A percentile compares a stretch with the other conserved stretches of the same genome.
phyloP scores from a whole-genome alignment of 2,888 invertebrate genomes.

The Boloria euphrosyne region DNA sequence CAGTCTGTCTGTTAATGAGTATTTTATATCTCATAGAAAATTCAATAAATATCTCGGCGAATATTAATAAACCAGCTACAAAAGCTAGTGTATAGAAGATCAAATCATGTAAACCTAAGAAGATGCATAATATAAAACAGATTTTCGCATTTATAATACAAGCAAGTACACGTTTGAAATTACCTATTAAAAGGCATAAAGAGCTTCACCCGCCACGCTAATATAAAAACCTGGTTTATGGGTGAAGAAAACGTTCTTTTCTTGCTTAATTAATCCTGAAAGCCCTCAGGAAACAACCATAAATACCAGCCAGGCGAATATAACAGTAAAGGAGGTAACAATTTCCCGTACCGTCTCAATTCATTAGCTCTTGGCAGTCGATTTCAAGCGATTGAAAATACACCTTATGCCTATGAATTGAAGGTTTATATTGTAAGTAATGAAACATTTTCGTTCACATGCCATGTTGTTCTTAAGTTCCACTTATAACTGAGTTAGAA shows the following conservation, averaged over 20 bases:
- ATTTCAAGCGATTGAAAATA: slow-evolving; percentile 6
- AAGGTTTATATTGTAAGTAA: slow-evolving; percentile 7
- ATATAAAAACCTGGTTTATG: not conserved
- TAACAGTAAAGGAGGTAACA: slow-evolving; percentile 44
- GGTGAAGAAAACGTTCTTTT: slow-evolving; percentile 10
- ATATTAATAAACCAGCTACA: no score
- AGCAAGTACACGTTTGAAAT: not conserved
- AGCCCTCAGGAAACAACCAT: slow-evolving; percentile 21
- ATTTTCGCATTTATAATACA: no score
- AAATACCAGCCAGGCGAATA: slow-evolving; percentile 42
- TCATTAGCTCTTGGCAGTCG: slow-evolving; percentile 55
- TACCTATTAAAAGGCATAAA: no score
- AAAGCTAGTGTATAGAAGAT: no score
- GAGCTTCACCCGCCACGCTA: no score
- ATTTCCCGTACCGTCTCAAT: slow-evolving; percentile 50
- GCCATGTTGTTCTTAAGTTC: slow-evolving; percentile 34
- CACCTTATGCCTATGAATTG: slow-evolving; percentile 2
- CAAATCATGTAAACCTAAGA: no score
- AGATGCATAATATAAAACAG: no score
- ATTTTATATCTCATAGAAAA: no score
- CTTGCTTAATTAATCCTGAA: slow-evolving; percentile 18
- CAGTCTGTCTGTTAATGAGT: no score
- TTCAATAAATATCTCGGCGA: no score
- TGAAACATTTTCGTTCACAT: slow-evolving; percentile 10
- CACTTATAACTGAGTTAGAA: slow-evolving; percentile 38